Evolutionary conservation across 2,888 invertebrate genomes (phyloP), one percentile per base, ranked within the genome.

Genomic region (Apamea epomidion): DNA sequence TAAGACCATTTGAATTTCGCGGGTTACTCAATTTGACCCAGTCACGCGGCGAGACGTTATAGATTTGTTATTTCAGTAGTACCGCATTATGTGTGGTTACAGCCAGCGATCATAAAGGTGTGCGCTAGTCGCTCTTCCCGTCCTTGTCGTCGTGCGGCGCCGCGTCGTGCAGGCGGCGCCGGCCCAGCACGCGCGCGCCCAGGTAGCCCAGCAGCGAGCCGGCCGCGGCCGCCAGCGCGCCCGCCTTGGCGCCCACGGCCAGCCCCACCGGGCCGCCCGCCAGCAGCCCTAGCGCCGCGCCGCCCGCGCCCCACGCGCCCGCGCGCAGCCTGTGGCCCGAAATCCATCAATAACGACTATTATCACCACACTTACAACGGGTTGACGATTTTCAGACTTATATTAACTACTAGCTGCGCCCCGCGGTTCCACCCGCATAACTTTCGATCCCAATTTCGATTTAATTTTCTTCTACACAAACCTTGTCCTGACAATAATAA

Each of bases 181-280:
- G 78, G 16, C 89, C 87, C 58, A 92, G 82, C 83, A 89, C 7
- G 14, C 90, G 84, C 73, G 90, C 93, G 54, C 90, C 93, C 45
- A 81, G 7, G 90, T 89, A 92, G 29, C 95, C 95, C 42, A 93
- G 89, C 88, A 92, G 88, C 67, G 94, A 93, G 84, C 95, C 95
- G 18, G 94, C 94, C 29, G 94, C 91, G 62, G 93, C 92, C 8
- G 93, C 94, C 60, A 93, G 93, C 65, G 94, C 94, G 72, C 94
- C 95, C 77, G 92, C 94, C 91, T 95, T 94, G 82, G 92, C 94
- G 73, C 95, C 95, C 86, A 93, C 90, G 79, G 89, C 77, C 76
- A 95, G 90, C 54, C 96, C 95, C 83, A 93, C 90, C 10, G 96
- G 96, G 0, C 95, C 95, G 21, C 93, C 95, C 85, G 90, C 84